phyloP scores from a whole-genome alignment of 2,113 vertebrate genomes.

The Ceratotherium simum region DNA sequence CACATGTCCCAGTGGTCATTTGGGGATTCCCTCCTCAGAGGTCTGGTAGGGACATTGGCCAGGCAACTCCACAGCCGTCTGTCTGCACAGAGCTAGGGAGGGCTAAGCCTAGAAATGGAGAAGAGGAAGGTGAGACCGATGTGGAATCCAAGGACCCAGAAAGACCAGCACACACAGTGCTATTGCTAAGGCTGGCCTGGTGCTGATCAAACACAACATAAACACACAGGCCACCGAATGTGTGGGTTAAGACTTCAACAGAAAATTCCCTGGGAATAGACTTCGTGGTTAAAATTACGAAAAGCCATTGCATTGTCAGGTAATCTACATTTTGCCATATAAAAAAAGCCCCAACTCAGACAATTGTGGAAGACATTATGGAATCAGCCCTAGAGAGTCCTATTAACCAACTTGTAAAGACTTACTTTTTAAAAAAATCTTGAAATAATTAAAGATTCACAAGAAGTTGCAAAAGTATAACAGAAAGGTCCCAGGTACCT shows the following conservation, averaged over 20 bases:
- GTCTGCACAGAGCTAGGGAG: not conserved
- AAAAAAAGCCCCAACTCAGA: not conserved
- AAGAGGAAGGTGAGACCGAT: not conserved
- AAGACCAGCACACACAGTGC: not conserved
- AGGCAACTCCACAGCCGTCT: not conserved
- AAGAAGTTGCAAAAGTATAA: conserved; percentile 2
- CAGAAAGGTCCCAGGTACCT: not conserved
- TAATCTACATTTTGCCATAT: not conserved
- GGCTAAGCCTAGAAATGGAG: not conserved
- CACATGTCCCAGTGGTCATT: not conserved
- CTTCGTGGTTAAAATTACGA: not conserved
- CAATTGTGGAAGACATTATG: not conserved
- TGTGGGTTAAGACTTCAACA: not conserved
- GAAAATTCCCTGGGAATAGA: not conserved
- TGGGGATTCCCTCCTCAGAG: not conserved
- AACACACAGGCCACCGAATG: not conserved
- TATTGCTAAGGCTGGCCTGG: not conserved
- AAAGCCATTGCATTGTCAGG: conserved; percentile 1
- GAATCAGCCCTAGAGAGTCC: not conserved
- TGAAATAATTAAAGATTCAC: conserved; percentile 50
- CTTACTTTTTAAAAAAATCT: not conserved
- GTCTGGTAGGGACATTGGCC: not conserved
- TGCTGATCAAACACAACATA: not conserved
- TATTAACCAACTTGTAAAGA: conserved; percentile 16
- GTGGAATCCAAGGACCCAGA: not conserved